Evolutionary conservation across 2,113 vertebrate species (phyloP).

Genomic region (Sardina pilchardus): DNA sequence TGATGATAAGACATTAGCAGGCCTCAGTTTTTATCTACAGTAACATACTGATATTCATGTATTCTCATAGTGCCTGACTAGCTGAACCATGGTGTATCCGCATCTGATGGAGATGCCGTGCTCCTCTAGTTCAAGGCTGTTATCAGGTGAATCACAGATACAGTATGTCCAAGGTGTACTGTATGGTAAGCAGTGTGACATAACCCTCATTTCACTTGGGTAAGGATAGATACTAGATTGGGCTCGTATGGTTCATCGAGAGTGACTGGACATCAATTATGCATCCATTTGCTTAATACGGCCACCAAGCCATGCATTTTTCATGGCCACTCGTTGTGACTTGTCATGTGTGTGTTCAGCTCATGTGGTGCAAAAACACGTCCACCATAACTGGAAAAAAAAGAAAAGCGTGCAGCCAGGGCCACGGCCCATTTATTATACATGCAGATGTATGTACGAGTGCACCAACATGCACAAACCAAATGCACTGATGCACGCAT

Average conservation of each 20-base stretch:
- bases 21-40: background rate
- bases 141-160: background rate
- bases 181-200: background rate
- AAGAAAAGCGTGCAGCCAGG: background rate
- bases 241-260: background rate
- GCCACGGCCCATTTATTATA: conserved; percentile 5
- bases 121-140: background rate
- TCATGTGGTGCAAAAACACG: conserved; percentile 13
- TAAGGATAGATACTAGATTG: background rate
- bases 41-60: background rate
- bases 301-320: conserved; percentile 15
- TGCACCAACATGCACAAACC: background rate
- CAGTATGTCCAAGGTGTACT: background rate
- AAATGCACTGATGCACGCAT: background rate
- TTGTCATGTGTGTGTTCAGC: conserved; percentile 7
- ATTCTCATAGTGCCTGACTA: background rate
- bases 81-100: background rate
- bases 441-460: conserved; percentile 7
- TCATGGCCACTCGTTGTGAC: conserved; percentile 21
- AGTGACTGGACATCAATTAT: conserved; percentile 18
- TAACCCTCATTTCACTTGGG: background rate
- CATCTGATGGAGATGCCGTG: background rate
- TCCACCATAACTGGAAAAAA: background rate
- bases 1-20: background rate
- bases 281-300: conserved; percentile 20